Conservation (phyloP, 2,113 vertebrate genomes). For the Varanus salvator region DNA sequence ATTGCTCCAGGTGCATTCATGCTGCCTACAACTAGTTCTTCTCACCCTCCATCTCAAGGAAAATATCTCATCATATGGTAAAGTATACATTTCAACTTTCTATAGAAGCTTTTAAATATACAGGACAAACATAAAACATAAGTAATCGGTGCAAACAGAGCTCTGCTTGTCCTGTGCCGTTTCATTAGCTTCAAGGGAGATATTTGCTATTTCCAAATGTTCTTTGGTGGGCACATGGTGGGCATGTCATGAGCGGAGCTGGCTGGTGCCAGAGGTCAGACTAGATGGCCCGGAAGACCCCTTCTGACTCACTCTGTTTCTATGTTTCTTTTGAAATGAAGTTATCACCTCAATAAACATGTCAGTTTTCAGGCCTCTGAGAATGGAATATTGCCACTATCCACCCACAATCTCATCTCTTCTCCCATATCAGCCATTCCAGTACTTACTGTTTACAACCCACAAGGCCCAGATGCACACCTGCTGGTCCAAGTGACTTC, state of each 20-base stretch:
- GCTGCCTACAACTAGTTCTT: neutral
- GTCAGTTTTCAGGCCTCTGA: neutral
- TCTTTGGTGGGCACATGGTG: neutral
- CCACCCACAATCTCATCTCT: neutral
- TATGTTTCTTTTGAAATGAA: neutral
- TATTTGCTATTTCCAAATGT: slow-evolving; percentile 3
- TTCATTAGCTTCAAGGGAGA: neutral
- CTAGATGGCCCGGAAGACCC: too few relatives aligned
- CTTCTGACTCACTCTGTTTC: too few relatives aligned
- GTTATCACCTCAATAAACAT: neutral
- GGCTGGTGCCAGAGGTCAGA: too few relatives aligned
- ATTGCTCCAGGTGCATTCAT: neutral
- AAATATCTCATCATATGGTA: neutral
- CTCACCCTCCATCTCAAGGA: neutral
- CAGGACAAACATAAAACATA: neutral
- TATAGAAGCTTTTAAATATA: neutral
- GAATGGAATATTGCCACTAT: neutral
- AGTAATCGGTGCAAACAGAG: slow-evolving; percentile 13
- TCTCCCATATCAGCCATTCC: neutral
- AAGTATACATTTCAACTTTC: neutral
- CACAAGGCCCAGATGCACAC: neutral
- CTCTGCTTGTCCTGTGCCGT: neutral
- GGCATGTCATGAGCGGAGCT: too few relatives aligned
- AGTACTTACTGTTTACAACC: neutral
- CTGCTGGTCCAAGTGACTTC: neutral